These are phyloP conservation scores for Puntigrus tetrazona DNA, from an alignment of 2,113 vertebrate species.

Conservation along the genomic window DNA sequence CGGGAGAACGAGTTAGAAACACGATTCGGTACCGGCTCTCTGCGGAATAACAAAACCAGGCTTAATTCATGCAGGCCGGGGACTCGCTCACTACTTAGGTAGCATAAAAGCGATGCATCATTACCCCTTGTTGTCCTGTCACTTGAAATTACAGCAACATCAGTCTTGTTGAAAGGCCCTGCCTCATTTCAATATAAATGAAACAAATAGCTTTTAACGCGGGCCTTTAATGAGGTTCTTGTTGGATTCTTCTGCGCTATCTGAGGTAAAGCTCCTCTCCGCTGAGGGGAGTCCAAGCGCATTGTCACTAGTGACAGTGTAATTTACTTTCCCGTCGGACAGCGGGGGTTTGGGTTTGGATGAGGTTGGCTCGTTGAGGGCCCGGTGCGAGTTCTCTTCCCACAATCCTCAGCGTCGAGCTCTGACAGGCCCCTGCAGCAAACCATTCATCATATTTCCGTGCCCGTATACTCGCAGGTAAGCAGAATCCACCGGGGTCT, in stretches of 20 bases:
- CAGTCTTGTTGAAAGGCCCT: slow-evolving; percentile 43
- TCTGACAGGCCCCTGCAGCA: slow-evolving; percentile 40
- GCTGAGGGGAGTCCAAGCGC: slow-evolving; percentile 31
- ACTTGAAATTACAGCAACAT: slow-evolving; percentile 54
- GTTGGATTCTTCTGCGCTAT: slow-evolving; percentile 49
- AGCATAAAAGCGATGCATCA: slow-evolving; percentile 44
- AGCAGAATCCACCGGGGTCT: slow-evolving; percentile 39
- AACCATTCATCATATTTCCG: slow-evolving; percentile 36
- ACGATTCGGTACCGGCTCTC: slow-evolving; percentile 6
- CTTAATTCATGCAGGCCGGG: slow-evolving; percentile 33
- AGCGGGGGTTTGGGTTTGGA: slow-evolving; percentile 24
- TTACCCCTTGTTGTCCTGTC: slow-evolving; percentile 50
- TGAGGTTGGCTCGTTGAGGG: slow-evolving; percentile 28
- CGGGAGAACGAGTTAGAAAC: slow-evolving; percentile 25
- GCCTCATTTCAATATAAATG: slow-evolving; percentile 57
- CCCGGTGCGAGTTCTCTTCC: slow-evolving; percentile 33
- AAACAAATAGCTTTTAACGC: slow-evolving; percentile 59
- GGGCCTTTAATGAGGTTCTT: slow-evolving; percentile 53
- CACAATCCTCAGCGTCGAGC: slow-evolving; percentile 9
- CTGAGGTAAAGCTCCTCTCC: slow-evolving; percentile 30
- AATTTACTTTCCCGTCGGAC: slow-evolving; percentile 56
- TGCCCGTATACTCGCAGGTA: neutral
- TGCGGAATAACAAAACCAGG: slow-evolving; percentile 41
- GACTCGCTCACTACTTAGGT: slow-evolving; percentile 42
- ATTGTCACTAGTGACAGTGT: slow-evolving; percentile 58